A percentile compares a stretch with the other conserved stretches of the same genome.
These are phyloP conservation scores for Cryptomyrus ogoouensis DNA, from an alignment of 2,113 vertebrate genomes.

Conservation along the genomic window DNA sequence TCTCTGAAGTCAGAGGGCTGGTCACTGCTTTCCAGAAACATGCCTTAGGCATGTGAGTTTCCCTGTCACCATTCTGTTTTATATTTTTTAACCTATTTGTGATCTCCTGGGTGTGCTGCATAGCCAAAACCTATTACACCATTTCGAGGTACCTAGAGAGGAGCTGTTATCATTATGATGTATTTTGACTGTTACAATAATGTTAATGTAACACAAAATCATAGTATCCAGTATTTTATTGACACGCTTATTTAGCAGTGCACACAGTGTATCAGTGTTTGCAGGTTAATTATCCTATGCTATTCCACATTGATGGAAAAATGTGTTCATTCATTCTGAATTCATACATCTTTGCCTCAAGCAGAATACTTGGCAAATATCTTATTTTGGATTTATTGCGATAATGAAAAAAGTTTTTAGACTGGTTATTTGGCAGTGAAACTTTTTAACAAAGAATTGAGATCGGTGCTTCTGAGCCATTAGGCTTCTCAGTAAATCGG, in stretches of 20 bases:
- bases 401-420: not conserved
- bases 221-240: not conserved
- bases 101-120: not conserved
- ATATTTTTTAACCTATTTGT: not conserved
- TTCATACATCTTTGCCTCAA: not conserved
- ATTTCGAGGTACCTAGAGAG: not conserved
- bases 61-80: not conserved
- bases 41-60: not conserved
- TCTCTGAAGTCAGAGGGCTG: not conserved
- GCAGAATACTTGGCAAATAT: not conserved
- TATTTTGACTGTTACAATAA: not conserved
- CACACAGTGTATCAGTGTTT: not conserved
- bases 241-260: not conserved
- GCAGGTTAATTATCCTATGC: not conserved
- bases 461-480: not conserved
- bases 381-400: not conserved
- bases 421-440: not conserved
- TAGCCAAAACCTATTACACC: not conserved
- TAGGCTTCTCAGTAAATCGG: not conserved
- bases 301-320: not conserved
- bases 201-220: not conserved
- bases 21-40: not conserved
- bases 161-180: not conserved
- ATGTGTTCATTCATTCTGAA: not conserved
- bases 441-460: not conserved